Percentiles rank a stretch among this genome's conserved stretches.
These are phyloP conservation scores for Cottoperca gobio DNA, from an alignment of 2,797 vertebrate genomes.

Conservation along the genomic window DNA sequence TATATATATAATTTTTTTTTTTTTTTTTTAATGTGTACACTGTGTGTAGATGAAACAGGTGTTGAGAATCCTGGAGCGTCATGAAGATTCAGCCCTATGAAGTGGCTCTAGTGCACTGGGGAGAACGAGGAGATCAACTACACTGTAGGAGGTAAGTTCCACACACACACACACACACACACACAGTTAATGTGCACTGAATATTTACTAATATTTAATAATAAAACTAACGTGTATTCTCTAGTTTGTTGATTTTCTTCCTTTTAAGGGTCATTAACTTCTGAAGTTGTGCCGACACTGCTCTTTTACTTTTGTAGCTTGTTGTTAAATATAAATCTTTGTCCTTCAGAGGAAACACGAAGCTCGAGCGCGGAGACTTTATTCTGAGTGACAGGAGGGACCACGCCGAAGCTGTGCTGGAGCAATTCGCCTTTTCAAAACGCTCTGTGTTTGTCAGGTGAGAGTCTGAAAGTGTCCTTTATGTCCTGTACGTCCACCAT, in stretches of 20 bases:
- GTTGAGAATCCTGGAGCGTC: conserved; percentile 90
- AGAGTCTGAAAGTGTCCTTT: no score
- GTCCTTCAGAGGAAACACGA: conserved; percentile 90
- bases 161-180: no score
- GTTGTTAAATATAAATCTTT: neutral
- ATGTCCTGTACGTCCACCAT: no score
- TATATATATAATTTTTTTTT: no score
- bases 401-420: conserved; percentile 87
- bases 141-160: conserved; percentile 78
- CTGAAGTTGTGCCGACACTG: no score
- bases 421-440: conserved; percentile 99
- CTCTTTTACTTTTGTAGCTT: no score
- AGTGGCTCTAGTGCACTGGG: conserved; percentile 96
- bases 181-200: no score
- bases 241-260: no score
- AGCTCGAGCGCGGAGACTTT: conserved; percentile 93
- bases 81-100: conserved; percentile 97
- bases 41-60: conserved; percentile 87
- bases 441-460: conserved; percentile 95
- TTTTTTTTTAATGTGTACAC: neutral
- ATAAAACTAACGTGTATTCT: no score
- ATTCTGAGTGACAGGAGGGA: conserved; percentile 88
- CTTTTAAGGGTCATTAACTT: no score
- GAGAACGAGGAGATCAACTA: conserved; percentile 98
- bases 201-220: no score